phyloP scores from a whole-genome alignment of 2,797 vertebrate species.

The Mionectes olivaceus region DNA sequence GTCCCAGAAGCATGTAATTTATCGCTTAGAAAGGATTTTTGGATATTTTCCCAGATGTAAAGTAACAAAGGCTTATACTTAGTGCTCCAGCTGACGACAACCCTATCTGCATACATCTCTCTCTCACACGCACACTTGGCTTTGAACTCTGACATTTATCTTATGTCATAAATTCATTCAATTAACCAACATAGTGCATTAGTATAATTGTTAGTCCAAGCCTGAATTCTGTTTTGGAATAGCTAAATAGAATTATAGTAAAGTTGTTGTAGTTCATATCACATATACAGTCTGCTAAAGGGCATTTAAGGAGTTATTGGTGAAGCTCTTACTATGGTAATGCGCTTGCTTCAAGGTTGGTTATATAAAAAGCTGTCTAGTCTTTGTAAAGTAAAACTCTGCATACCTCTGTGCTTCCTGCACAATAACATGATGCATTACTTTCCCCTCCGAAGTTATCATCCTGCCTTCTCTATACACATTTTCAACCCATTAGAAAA shows the following conservation, averaged over 20 bases:
- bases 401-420: background rate
- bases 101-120: background rate
- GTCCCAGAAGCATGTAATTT: constrained; percentile 14
- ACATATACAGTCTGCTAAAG: background rate
- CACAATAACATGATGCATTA: background rate
- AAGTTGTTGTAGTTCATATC: background rate
- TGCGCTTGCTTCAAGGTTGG: constrained; percentile 24
- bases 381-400: background rate
- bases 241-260: background rate
- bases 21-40: constrained; percentile 50
- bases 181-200: constrained; percentile 25
- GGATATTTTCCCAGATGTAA: constrained; percentile 58
- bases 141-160: constrained; percentile 43
- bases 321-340: constrained; percentile 13
- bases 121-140: background rate
- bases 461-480: background rate
- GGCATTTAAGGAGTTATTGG: background rate
- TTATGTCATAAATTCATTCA: constrained; percentile 34
- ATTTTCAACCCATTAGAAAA: background rate
- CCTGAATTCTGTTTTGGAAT: background rate
- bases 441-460: background rate
- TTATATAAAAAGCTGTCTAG: background rate
- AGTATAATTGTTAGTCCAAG: constrained; percentile 22
- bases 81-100: background rate
- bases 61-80: constrained; percentile 25